Evolutionary conservation across 1,140 invertebrate genomes (phyloP), one percentile per base, ranked within the genome.

Genomic region (Charaxes varanes): DNA sequence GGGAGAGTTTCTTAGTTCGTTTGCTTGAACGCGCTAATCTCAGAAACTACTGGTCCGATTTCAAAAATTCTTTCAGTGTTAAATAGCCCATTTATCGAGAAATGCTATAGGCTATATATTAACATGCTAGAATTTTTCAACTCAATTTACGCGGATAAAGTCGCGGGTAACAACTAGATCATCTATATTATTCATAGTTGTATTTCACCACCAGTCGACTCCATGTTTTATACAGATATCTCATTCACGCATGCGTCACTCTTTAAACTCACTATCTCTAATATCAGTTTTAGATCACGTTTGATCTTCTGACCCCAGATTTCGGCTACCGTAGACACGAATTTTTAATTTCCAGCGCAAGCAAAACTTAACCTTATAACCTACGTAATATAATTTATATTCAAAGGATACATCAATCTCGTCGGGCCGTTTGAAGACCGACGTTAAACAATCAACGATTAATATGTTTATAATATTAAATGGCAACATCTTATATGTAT

Each of bases 221-320:
- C 46, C 40, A 42, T 42, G 23, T 33, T 33, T 49, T 32, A 41
- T 38, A 35, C 41, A 35, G 65, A 81, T 71, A 79, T 71, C 70
- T 79, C 65, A 77, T 81, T 73, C 71, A 79, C 72, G 72, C 76
- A 68, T 76, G 61, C 77, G 65, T 74, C 77, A 77, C 62, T 77
- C 68, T 57, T 48, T 53, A n/a, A n/a, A n/a, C n/a, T 68, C 54
- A 68, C 64, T 62, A 78, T 78, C 67, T 74, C 61, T 69, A 66
- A 76, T 79, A 82, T 82, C 78, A 76, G 70, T 73, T 79, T 76
- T 79, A 45, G 63, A 82, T 79, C 78, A 73, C 71, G 72, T 27
- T 70, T 82, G 74, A 79, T 72, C 77, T 72, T 55, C 51, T 79
- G 74, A 79, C 78, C 78, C 74, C 58, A 62, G 59, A 68, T 67